Percentiles rank a stretch among this genome's conserved stretches.
Conservation (phyloP, 2,888 invertebrate genomes). For the Sinodicranocentrus sp. region DNA sequence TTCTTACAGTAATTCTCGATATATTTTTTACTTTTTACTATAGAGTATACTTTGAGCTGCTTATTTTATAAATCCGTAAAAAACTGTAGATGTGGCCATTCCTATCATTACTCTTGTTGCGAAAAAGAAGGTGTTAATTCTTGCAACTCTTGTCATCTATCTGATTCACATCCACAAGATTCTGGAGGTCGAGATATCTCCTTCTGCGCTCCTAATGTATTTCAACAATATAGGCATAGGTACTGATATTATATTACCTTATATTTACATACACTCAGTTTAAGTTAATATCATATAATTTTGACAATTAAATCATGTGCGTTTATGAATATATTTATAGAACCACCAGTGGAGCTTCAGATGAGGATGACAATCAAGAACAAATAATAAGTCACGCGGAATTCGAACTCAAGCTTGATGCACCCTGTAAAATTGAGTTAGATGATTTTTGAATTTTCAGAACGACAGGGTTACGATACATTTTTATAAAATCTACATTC, state of each 20-base stretch:
- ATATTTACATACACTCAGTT: too few species aligned
- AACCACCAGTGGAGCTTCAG: slow-evolving; percentile 47
- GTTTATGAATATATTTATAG: slow-evolving; percentile 24
- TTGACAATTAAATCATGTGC: neutral
- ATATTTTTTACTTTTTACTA: too few species aligned
- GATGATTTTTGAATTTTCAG: slow-evolving; percentile 31
- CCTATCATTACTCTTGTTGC: slow-evolving; percentile 76
- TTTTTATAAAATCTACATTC: too few species aligned
- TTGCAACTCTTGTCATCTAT: slow-evolving; percentile 65
- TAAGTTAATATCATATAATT: neutral
- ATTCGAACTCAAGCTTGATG: slow-evolving; percentile 75
- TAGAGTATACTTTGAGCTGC: too few species aligned
- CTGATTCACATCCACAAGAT: slow-evolving; percentile 13
- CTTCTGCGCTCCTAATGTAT: slow-evolving; percentile 66
- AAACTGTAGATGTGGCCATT: slow-evolving; percentile 77
- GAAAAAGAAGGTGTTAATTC: slow-evolving; percentile 50
- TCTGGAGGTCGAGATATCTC: slow-evolving; percentile 61
- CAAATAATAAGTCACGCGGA: slow-evolving; percentile 72
- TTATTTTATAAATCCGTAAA: too few species aligned
- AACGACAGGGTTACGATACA: too few species aligned
- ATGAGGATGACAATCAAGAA: slow-evolving; percentile 65
- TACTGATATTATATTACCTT: neutral
- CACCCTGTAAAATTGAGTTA: slow-evolving; percentile 72
- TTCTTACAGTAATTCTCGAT: too few species aligned
- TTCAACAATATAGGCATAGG: slow-evolving; percentile 50